phyloP scores from a whole-genome alignment of 2,888 invertebrate species.

The Clepsis dumicolana region DNA sequence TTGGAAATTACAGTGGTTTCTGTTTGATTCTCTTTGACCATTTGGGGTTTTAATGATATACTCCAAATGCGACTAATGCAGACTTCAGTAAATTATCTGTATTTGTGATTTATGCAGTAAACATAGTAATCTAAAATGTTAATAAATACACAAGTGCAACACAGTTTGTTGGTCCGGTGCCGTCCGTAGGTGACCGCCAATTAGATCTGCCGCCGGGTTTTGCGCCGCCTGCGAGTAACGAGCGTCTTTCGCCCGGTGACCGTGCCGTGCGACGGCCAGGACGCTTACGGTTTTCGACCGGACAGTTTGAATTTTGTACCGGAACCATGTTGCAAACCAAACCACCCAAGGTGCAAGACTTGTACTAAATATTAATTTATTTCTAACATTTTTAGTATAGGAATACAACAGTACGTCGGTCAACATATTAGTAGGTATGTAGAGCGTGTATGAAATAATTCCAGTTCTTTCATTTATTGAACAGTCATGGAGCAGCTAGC shows the following conservation, averaged over 20 bases:
- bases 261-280: constrained; percentile 41
- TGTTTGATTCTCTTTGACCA: too few species aligned
- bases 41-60: too few species aligned
- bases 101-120: too few species aligned
- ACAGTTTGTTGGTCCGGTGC: not conserved
- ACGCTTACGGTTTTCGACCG: constrained; percentile 32
- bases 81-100: too few species aligned
- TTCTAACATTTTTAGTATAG: too few species aligned
- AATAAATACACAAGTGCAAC: not conserved
- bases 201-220: constrained; percentile 65
- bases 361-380: too few species aligned
- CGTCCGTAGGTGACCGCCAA: constrained; percentile 66
- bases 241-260: constrained; percentile 55
- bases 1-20: too few species aligned
- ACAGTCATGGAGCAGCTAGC: constrained; percentile 9
- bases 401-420: too few species aligned
- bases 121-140: not conserved
- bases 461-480: constrained; percentile 7
- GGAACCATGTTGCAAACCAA: not conserved
- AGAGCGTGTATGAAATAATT: not conserved
- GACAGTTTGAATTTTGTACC: not conserved
- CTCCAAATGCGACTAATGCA: too few species aligned
- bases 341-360: not conserved
- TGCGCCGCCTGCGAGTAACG: constrained; percentile 66
- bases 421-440: too few species aligned